Base-by-base conservation (phyloP, 2,888 invertebrate species). In the Phlogophora meticulosa region DNA sequence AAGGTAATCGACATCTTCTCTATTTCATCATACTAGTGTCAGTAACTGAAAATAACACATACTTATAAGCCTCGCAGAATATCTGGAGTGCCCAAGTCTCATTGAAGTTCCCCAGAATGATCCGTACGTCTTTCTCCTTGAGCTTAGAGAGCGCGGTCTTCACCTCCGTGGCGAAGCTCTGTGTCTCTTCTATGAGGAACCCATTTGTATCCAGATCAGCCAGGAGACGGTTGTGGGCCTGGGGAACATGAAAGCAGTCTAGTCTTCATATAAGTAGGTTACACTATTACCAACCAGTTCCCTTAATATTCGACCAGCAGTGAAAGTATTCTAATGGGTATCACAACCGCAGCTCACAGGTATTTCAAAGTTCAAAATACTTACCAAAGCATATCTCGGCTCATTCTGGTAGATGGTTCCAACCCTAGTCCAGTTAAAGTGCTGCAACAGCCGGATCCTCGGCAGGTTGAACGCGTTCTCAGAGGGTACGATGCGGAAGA, bases 341-440 rank as follows among this genome's bases (percentile, higher is more conserved):
- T n/a, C n/a, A n/a, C n/a, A n/a, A 5, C 28, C 28, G 5, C 28
- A 4, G 5, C 28, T 28, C 5, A 2, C 2, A 28, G 28, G 5
- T 28, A 28, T 4, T 28, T 11, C 28, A 15, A n/a, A 24, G 24
- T 20, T 10, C n/a, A 17, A 36, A 22, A 13, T 9, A 13, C 96
- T 96, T 91, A 98, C 98, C 95, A 99, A 94, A 4, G 99, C 98
- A 91, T 99, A 99, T 92, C 99, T 96, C 0, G 99, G 99, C 85
- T 99, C 98, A 90, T 99, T 99, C 92, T 99, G 99, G 91, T 99
- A 99, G 75, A 99, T 97, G 2, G 99, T 99, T 2, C 99, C 99
- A 40, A 99, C 99, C 70, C 98, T 96, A 0, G 98, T 99, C 99
- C 99, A 99, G 94, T 99, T 99, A 96, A 98, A 99, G 85, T 98